Evolutionary conservation across 2,797 vertebrate genomes (phyloP).

Genomic region (Varecia variegata): DNA sequence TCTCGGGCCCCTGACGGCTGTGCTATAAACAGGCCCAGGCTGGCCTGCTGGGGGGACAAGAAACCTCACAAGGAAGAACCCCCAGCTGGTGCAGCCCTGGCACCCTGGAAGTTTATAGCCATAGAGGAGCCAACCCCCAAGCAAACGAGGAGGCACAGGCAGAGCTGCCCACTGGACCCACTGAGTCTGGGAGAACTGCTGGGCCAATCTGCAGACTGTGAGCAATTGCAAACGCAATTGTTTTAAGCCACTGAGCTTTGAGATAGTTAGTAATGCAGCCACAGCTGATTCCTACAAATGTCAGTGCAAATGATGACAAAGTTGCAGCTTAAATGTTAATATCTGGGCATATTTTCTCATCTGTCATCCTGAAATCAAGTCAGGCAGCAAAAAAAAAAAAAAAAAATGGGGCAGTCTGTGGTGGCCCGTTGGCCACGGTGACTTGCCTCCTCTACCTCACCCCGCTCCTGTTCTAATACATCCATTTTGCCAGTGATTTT

Average conservation of each 20-base stretch:
- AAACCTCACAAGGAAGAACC: neutral
- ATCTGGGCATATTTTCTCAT: neutral
- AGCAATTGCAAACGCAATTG: neutral
- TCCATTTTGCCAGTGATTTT: neutral
- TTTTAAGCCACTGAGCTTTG: neutral
- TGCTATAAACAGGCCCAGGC: neutral
- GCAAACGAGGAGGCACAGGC: neutral
- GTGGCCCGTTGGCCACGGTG: neutral
- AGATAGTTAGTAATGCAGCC: neutral
- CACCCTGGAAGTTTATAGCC: neutral
- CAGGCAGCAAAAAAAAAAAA: neutral
- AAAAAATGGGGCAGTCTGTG: neutral
- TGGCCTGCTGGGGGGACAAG: neutral
- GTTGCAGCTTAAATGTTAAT: too few relatives aligned
- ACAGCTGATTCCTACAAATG: neutral
- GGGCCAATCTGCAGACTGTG: neutral
- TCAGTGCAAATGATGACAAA: neutral
- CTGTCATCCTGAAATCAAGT: neutral
- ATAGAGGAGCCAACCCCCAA: neutral
- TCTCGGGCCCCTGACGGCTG: too few relatives aligned
- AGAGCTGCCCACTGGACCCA: neutral
- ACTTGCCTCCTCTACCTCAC: neutral
- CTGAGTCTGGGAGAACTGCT: neutral
- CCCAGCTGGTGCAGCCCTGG: neutral
- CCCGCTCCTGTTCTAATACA: neutral